Evolutionary conservation across 1,140 invertebrate genomes (phyloP), one percentile per base, ranked within the genome.

Genomic region (Dryas iulia): DNA sequence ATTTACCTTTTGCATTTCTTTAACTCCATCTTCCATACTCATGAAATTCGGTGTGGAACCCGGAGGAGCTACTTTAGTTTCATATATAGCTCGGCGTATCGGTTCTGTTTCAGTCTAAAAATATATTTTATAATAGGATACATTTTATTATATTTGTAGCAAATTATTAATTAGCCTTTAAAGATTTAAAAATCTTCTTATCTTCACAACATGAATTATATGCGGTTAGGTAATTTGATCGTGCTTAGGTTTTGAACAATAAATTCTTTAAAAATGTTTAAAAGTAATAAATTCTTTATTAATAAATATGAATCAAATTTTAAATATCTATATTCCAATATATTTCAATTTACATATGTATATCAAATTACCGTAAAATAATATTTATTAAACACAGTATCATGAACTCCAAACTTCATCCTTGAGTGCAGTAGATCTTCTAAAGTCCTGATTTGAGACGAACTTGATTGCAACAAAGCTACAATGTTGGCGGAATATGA

Each of bases 401-500:
- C 94, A 66, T 94, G 92, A 0, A 93, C 93, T 0, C 92, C 94
- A 26, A 95, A 82, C 68, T 92, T 92, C 3, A 95, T 84, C 23
- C 93, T 92, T 7, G 94, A 94, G 63, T 94, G 83, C 4, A 94
- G 79, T 3, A 95, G 83, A 69, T 95, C 94, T 23, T 92, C 81
- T 3, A 94, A 62, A 1, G 91, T 94, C 67, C 92, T 91, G 14
- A 95, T 95, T 56, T 92, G 93, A 0, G 90, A 92, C 0, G 94
- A 94, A 18, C 94, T 94, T 1, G 94, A 94, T 76, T 95, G 94
- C 0, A 95, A 76, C 0, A 95, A 78, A n/a, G 94, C 93, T 0
- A 95, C 94, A 26, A 95, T 95, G 70, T 95, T 95, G 0, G 94
- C 94, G 3, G 94, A 93, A 73, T 95, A 95, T 0, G 94, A 94